Conservation (phyloP, 2,888 invertebrate species). For the Rotaria sp. region DNA sequence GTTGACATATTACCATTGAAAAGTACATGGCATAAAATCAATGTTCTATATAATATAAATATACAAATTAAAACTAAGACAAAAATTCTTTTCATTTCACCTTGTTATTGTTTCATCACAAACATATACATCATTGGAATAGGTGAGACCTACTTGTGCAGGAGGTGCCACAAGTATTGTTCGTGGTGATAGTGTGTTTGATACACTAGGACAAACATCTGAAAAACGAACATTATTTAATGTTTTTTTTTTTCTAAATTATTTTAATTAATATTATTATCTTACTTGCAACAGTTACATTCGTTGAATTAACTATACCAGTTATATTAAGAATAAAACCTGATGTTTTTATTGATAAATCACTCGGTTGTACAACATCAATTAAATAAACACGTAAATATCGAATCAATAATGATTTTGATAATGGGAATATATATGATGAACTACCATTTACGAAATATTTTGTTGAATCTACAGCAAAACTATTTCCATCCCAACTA, state of each 20-base stretch:
- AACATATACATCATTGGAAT: background rate
- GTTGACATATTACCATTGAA: background rate
- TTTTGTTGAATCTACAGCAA: background rate
- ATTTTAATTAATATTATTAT: background rate
- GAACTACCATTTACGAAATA: background rate
- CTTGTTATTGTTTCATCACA: constrained; percentile 5
- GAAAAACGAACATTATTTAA: background rate
- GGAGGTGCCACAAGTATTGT: background rate
- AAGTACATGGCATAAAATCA: background rate
- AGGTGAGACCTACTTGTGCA: background rate
- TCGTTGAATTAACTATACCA: background rate
- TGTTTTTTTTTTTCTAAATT: background rate
- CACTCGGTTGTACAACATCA: constrained; percentile 24
- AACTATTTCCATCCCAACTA: constrained; percentile 32
- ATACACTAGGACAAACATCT: background rate
- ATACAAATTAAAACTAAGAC: too few species aligned
- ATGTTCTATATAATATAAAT: background rate
- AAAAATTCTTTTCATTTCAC: background rate
- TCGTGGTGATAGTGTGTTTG: background rate
- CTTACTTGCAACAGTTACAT: background rate
- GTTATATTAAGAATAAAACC: constrained; percentile 34
- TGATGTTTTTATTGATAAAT: constrained; percentile 31
- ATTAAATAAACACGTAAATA: constrained; percentile 36
- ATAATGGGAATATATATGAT: background rate
- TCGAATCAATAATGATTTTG: background rate